Evolutionary conservation across 1,140 invertebrate genomes (phyloP).

Genomic region (Drosophila watanabei): DNA sequence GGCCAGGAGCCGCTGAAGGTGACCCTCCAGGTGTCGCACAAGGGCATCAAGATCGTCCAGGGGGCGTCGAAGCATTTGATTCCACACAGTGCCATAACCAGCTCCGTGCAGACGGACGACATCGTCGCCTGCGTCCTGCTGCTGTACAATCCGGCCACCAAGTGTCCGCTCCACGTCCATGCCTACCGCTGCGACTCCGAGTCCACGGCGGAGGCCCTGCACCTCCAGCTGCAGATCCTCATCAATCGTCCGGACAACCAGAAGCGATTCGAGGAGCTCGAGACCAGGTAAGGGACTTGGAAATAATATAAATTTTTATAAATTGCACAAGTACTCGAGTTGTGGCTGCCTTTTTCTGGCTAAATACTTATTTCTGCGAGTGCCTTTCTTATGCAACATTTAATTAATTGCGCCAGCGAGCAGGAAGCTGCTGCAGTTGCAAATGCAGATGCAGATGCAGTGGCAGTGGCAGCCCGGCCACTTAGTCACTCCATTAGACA

Average conservation of each 20-base stretch:
- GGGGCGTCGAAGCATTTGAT: slow-evolving; percentile 96
- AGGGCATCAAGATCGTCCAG: slow-evolving; percentile 96
- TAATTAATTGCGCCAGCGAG: slow-evolving; percentile 39
- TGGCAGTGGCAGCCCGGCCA: slow-evolving; percentile 33
- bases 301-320: neutral
- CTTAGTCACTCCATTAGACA: slow-evolving; percentile 59
- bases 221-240: slow-evolving; percentile 92
- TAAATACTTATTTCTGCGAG: neutral
- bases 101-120: slow-evolving; percentile 94
- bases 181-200: slow-evolving; percentile 98
- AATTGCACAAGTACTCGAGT: neutral
- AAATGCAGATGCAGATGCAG: slow-evolving; percentile 14
- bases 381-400: slow-evolving; percentile 36
- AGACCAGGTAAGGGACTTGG: slow-evolving; percentile 85
- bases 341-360: neutral
- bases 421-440: slow-evolving; percentile 37
- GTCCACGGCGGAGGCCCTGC: slow-evolving; percentile 95
- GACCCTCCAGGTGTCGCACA: slow-evolving; percentile 94
- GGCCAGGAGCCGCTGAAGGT: slow-evolving; percentile 97
- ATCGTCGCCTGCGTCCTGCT: slow-evolving; percentile 96
- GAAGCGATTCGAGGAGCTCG: slow-evolving; percentile 93
- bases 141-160: slow-evolving; percentile 96
- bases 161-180: slow-evolving; percentile 95
- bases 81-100: slow-evolving; percentile 96
- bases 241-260: slow-evolving; percentile 95